Evolutionary conservation across 1,140 invertebrate species (phyloP), one percentile per base, ranked within the genome.

Genomic region (Dufourea novaeangliae): DNA sequence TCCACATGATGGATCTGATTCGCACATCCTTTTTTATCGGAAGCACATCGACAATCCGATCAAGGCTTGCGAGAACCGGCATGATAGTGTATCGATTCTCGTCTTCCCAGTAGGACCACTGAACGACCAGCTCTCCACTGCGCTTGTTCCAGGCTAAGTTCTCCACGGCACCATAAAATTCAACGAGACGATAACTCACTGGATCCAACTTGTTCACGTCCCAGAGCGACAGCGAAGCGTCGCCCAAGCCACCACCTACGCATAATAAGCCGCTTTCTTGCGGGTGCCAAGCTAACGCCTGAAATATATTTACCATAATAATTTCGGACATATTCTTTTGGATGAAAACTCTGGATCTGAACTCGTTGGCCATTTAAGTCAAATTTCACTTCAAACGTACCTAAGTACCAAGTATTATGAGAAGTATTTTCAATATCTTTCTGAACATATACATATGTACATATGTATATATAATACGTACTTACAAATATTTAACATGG

Each of bases 251-350:
- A 25, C 86, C 86, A 1, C 90, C 89, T 66, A 90, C 71, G 70
- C 89, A 90, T 11, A 91, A 52, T 6, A 84, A 63, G 7, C 50
- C 68, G 22, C 37, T 34, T 8, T 83, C 56, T 76, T 85, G 80
- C 5, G 90, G 89, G 79, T 91, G 87, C 90, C 90, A 91, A 2
- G 86, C 89, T 12, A 90, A 12, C 5, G 81, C 80, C 89, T 90
- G 76, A 37, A 67, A 67, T 61, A 14, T 25, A 25, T 25, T 12
- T 14, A 39, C 20, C 29, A 7, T 61, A 61, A n/a, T 61, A 34
- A n/a, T 29, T 6, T 17, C 1, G 17, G 22, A 17, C 17, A 1
- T 59, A 5, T 5, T 5, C 29, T 10, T 29, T 3, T 37, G 34
- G 34, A 37, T 37, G 34, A 37, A 37, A 37, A 37, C 34, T n/a